Evolutionary conservation across 1,140 invertebrate species (phyloP).

Genomic region (Bicyclus anynana): DNA sequence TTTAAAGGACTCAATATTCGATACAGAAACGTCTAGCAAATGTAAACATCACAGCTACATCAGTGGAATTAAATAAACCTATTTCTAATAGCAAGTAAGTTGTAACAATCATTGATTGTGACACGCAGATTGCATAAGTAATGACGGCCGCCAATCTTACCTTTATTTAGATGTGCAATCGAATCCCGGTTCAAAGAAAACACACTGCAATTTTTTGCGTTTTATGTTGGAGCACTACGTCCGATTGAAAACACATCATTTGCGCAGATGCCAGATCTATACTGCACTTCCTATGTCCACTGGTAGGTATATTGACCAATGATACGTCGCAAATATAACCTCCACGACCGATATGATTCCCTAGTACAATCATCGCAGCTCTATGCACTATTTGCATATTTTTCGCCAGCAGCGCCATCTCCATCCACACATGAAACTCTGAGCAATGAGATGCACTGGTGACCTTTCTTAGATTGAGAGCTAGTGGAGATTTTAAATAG

Average conservation of each 20-base stretch:
- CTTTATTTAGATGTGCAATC: not conserved
- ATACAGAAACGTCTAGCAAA: no score
- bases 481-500: no score
- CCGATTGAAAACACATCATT: conserved; percentile 19
- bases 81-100: not conserved
- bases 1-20: no score
- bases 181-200: not conserved
- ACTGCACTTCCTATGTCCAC: conserved; percentile 38
- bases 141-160: not conserved
- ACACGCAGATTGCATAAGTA: no score
- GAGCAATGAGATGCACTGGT: conserved; percentile 19
- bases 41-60: not conserved
- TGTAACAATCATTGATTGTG: no score
- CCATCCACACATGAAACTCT: conserved; percentile 6
- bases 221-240: conserved; percentile 3
- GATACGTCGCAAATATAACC: conserved; percentile 15
- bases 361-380: conserved; percentile 32
- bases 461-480: conserved; percentile 2
- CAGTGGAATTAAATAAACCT: not conserved
- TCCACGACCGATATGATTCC: conserved; percentile 26
- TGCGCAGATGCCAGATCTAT: conserved; percentile 34
- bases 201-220: not conserved
- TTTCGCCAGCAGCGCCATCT: conserved; percentile 14
- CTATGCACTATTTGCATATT: conserved; percentile 27
- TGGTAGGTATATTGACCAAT: conserved; percentile 19